phyloP scores from a whole-genome alignment of 2,797 vertebrate species.

The Echiichthys vipera region DNA sequence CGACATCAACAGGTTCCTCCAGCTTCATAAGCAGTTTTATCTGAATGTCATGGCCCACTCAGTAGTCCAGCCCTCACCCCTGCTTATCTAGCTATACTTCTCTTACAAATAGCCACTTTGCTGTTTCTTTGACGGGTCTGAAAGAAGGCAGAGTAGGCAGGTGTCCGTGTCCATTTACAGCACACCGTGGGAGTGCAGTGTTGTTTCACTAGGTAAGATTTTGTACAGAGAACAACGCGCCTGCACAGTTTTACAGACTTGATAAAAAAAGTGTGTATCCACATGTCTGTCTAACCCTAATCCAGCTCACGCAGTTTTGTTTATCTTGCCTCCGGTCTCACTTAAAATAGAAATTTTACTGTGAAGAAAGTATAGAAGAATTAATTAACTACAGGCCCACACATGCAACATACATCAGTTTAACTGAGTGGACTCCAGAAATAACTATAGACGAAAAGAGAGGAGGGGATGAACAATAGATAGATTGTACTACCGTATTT shows the following conservation, averaged over 20 bases:
- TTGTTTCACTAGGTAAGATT: neutral
- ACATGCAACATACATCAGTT: too few species aligned
- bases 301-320: neutral
- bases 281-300: neutral
- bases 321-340: neutral
- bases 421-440: too few species aligned
- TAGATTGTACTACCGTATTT: too few species aligned
- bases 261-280: neutral
- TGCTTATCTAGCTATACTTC: neutral
- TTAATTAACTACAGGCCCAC: neutral
- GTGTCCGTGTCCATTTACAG: slow-evolving; percentile 1
- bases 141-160: neutral
- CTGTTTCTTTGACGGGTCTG: neutral
- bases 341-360: neutral
- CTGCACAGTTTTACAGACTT: neutral
- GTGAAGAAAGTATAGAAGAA: neutral
- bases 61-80: neutral
- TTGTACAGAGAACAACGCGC: neutral
- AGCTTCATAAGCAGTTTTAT: neutral
- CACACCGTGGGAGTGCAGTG: neutral
- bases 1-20: neutral
- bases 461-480: too few species aligned
- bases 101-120: neutral
- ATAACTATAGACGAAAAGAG: neutral
- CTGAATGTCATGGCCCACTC: neutral